A percentile compares a stretch with the other conserved stretches of the same genome.
Evolutionary conservation across 1,140 invertebrate species (phyloP).

Genomic region (Drosophila takahashii): DNA sequence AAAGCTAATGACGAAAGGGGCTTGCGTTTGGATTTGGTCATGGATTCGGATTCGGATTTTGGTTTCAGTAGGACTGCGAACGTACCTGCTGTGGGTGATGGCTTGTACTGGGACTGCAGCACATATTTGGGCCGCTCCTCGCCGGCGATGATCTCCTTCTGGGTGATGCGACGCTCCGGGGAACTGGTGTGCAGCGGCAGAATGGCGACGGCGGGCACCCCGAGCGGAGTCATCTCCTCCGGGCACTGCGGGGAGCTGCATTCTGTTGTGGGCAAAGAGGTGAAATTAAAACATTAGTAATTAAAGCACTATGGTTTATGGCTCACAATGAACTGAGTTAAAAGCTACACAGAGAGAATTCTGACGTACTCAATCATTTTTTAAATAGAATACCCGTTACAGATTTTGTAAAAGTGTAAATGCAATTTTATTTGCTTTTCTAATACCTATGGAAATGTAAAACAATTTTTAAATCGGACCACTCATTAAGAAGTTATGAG

Average conservation of each 20-base stretch:
- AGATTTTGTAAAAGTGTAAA: no score
- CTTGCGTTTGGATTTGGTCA: slow-evolving; percentile 5
- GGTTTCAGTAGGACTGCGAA: not conserved
- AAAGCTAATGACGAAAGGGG: slow-evolving; percentile 25
- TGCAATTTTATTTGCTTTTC: no score
- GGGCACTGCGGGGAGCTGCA: slow-evolving; percentile 76
- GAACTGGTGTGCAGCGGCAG: slow-evolving; percentile 80
- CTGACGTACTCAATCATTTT: no score
- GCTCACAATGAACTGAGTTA: no score
- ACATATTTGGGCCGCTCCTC: slow-evolving; percentile 84
- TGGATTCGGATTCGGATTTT: not conserved
- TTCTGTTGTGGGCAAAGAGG: slow-evolving; percentile 37
- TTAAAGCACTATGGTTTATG: not conserved
- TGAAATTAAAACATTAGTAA: not conserved
- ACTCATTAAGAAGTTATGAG: no score
- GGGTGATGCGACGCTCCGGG: slow-evolving; percentile 83
- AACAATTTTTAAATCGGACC: no score
- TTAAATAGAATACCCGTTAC: no score
- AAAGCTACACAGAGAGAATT: no score
- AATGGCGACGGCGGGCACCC: slow-evolving; percentile 75
- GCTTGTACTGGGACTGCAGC: slow-evolving; percentile 79
- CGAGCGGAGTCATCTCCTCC: slow-evolving; percentile 72
- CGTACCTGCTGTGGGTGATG: slow-evolving; percentile 61
- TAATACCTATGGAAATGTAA: no score
- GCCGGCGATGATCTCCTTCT: slow-evolving; percentile 84